Conservation (phyloP, 2,113 vertebrate genomes). For the Colius striatus region DNA sequence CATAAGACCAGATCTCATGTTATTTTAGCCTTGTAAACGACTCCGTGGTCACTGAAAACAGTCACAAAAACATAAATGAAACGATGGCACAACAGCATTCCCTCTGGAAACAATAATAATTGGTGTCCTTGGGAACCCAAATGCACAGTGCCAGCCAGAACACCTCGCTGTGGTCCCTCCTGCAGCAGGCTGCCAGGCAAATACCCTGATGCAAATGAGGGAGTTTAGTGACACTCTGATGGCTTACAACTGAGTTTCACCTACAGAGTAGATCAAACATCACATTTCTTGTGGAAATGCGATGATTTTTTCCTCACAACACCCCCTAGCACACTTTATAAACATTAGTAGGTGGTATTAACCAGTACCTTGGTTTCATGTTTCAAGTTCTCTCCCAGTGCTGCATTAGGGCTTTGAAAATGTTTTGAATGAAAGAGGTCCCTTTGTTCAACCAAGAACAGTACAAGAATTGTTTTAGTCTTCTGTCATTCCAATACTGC, state of each 20-base stretch:
- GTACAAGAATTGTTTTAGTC: neutral
- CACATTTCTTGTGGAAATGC: neutral
- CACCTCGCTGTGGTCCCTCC: rapidly evolving
- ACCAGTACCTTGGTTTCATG: neutral
- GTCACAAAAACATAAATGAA: neutral
- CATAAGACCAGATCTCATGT: neutral
- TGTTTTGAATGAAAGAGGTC: neutral
- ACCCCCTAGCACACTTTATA: neutral
- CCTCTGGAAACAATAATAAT: neutral
- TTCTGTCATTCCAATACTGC: neutral
- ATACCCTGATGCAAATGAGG: neutral
- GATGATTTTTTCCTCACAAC: neutral
- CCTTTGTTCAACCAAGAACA: conserved; percentile 2
- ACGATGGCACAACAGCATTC: neutral
- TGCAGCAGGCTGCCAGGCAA: neutral
- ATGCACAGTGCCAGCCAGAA: neutral
- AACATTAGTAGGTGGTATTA: neutral
- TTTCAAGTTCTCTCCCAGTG: conserved; percentile 1
- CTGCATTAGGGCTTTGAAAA: neutral
- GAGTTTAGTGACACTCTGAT: neutral
- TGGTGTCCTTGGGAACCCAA: neutral
- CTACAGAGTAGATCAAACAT: neutral
- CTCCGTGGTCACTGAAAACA: neutral
- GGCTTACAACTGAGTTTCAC: neutral
- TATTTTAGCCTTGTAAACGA: conserved; percentile 24